Evolutionary conservation across 2,888 invertebrate genomes (phyloP), one percentile per base, ranked within the genome.

Genomic region (Sabatieria punctata): DNA sequence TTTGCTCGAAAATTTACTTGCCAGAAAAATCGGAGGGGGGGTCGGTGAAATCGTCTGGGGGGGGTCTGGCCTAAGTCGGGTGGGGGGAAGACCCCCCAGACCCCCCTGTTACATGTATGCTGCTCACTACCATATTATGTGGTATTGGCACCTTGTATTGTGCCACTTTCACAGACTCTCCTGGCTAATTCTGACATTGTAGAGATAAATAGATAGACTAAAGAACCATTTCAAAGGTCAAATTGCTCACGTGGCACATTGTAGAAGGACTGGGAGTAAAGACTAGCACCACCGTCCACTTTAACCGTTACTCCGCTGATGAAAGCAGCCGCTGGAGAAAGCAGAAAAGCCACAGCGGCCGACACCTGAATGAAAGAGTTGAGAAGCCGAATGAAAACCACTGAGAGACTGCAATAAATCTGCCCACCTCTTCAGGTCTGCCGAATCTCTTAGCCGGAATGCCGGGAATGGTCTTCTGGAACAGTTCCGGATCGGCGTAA

Each of bases 241-340:
- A 30, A 15, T 30, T 8, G 15, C 18, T 19, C 23, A 42, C 47
- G 37, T 2, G 47, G 47, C 2, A 47, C 42, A 22, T 30, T 6
- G 42, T 37, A 42, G 26, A 30, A 30, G 4, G 26, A 18, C 41
- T 42, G 42, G 4, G 36, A 45, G 51, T 70, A 70, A 4, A 70
- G 55, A 49, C 67, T 66, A 24, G 62, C 60, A 4, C 63, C 71
- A 39, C 65, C 70, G 57, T 72, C 72, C 11, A 72, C 65, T 46
- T 61, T 64, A 2, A 72, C 19, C 13, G 68, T 67, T 46, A 65
- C 65, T 1, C 72, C 72, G 15, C 68, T 64, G 49, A 72, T 67
- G 52, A 66, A 71, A 11, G 67, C 60, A 24, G 71, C 68, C 2
- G 67, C 71, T 4, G 72, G 72, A 2, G 69, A 68, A 45, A 71